Conservation (phyloP, 2,797 vertebrate genomes). For the Dendrocincla fuliginosa region DNA sequence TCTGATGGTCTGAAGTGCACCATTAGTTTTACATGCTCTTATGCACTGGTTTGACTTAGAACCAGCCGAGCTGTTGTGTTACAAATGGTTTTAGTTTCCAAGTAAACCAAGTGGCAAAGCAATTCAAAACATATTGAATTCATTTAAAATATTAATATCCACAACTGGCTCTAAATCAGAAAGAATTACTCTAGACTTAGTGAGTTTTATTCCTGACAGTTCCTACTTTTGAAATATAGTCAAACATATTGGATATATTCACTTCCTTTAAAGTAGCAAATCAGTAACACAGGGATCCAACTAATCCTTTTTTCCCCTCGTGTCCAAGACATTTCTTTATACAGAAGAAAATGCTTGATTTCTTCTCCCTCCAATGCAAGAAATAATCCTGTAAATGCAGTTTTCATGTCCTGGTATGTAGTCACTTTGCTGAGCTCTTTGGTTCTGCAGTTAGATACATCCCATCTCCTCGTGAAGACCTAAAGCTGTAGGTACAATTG, state of each 20-base stretch:
- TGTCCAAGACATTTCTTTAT: neutral
- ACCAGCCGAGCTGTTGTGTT: neutral
- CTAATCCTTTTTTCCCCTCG: neutral
- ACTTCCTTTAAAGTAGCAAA: neutral
- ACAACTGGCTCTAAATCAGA: constrained; percentile 5
- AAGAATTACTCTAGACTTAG: neutral
- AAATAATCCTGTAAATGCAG: constrained; percentile 4
- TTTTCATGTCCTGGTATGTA: neutral
- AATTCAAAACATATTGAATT: constrained; percentile 19
- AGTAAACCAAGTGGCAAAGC: constrained; percentile 20
- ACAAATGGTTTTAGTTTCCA: constrained; percentile 40
- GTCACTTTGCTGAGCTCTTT: neutral
- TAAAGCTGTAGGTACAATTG: neutral
- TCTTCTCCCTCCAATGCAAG: neutral
- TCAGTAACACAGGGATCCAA: neutral
- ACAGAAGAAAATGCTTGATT: neutral
- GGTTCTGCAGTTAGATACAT: neutral
- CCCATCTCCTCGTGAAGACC: neutral
- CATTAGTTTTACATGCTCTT: neutral
- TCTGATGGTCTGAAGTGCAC: neutral
- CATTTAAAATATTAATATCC: constrained; percentile 16
- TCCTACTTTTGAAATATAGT: constrained; percentile 29
- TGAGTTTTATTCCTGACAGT: constrained; percentile 24
- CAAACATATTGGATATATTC: neutral
- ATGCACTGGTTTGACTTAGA: neutral